These are phyloP conservation scores for Ibidorhyncha struthersii DNA, from an alignment of 2,113 vertebrate species.

Conservation along the genomic window DNA sequence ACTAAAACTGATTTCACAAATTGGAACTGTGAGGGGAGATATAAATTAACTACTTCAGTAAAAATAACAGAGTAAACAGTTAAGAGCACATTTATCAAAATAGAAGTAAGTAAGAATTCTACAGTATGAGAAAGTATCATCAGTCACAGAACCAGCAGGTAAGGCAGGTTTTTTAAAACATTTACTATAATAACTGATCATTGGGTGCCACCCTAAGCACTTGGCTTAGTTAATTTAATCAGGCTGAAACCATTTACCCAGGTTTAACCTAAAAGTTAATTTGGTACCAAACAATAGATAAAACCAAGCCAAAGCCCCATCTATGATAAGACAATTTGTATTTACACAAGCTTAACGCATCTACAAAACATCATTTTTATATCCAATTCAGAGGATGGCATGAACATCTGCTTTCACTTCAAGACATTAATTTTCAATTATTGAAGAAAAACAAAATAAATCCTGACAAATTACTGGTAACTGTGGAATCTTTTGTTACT, in stretches of 20 bases:
- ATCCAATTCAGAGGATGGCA: conserved; percentile 79
- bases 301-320: conserved; percentile 35
- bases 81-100: neutral
- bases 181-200: neutral
- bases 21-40: neutral
- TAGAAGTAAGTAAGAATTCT: neutral
- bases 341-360: conserved; percentile 58
- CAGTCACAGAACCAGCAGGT: neutral
- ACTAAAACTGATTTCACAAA: neutral
- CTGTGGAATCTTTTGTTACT: conserved; percentile 75
- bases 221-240: conserved; percentile 16
- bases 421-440: conserved; percentile 88
- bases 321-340: conserved; percentile 38
- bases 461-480: conserved; percentile 81
- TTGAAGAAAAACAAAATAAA: conserved; percentile 86
- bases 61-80: neutral
- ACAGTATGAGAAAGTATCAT: neutral
- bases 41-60: neutral
- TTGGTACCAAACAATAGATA: conserved; percentile 30
- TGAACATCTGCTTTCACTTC: conserved; percentile 85
- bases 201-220: neutral
- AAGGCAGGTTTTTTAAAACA: neutral
- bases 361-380: conserved; percentile 74
- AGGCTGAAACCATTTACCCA: neutral
- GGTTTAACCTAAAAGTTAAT: conserved; percentile 20